Conservation (phyloP, 2,888 invertebrate genomes). For the Xiphydria camelus region DNA sequence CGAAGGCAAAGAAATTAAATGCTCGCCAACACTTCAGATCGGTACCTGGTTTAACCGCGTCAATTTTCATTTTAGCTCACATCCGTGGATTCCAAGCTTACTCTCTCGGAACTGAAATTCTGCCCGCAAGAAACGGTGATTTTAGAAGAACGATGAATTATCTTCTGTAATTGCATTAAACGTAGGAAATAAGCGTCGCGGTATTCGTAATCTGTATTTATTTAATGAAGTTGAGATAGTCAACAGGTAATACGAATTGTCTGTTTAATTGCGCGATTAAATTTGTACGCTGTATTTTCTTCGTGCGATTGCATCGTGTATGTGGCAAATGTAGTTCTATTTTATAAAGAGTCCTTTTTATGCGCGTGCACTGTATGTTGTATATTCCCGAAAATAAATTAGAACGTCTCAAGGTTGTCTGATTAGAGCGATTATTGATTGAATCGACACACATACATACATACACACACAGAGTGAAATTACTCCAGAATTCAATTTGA, state of each 20-base stretch:
- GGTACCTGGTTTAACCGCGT: too few relatives aligned
- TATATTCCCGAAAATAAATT: conserved; percentile 40
- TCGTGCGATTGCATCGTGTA: conserved; percentile 38
- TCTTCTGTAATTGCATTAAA: conserved; percentile 34
- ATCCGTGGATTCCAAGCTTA: conserved; percentile 72
- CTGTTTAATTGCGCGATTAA: conserved; percentile 38
- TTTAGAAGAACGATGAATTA: conserved; percentile 86
- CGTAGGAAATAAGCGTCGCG: conserved; percentile 43
- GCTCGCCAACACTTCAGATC: too few relatives aligned
- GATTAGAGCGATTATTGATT: too few relatives aligned
- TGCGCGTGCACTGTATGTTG: conserved; percentile 42
- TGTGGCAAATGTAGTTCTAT: conserved; percentile 43
- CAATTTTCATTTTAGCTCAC: conserved; percentile 67
- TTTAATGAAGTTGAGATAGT: conserved; percentile 50
- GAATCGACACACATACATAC: too few relatives aligned
- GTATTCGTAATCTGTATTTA: conserved; percentile 54
- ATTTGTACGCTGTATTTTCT: conserved; percentile 44
- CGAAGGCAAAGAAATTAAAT: too few relatives aligned
- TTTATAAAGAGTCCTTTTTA: conserved; percentile 41
- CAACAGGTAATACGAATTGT: conserved; percentile 34
- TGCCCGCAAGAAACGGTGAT: conserved; percentile 94
- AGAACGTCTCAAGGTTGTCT: conserved; percentile 5
- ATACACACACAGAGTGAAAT: not conserved
- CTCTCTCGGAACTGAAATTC: conserved; percentile 81
- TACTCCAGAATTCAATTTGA: not conserved